Evolutionary conservation across 2,888 invertebrate genomes (phyloP).

Genomic region (Clistopyga incitator): DNA sequence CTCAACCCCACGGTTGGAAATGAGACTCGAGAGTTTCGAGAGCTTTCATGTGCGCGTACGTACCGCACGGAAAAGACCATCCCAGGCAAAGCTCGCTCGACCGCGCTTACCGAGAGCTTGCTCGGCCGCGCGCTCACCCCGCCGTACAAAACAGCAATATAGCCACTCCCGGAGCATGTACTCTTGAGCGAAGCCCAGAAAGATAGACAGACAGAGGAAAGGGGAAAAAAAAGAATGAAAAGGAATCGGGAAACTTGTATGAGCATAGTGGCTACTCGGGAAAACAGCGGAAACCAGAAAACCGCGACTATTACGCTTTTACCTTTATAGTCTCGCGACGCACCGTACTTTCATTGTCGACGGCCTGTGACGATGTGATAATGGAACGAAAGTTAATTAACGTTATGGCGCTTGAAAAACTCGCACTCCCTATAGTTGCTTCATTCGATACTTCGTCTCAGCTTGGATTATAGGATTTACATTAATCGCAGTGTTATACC

Average conservation of each 20-base stretch:
- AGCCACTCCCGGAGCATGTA: background rate
- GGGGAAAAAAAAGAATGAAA: background rate
- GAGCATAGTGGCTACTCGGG: background rate
- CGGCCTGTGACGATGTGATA: background rate
- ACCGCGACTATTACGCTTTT: background rate
- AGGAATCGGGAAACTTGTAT: slow-evolving; percentile 9
- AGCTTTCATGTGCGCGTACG: slow-evolving; percentile 43
- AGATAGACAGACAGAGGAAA: background rate
- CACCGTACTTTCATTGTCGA: slow-evolving; percentile 14
- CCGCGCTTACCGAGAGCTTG: slow-evolving; percentile 17
- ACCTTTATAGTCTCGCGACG: slow-evolving; percentile 3
- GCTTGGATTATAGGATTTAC: background rate
- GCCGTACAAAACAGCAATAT: slow-evolving; percentile 9
- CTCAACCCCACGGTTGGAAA: slow-evolving; percentile 28
- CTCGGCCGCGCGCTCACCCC: slow-evolving; percentile 26
- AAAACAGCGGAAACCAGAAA: slow-evolving; percentile 38
- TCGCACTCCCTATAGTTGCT: background rate
- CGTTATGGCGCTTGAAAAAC: background rate
- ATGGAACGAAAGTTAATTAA: slow-evolving; percentile 15
- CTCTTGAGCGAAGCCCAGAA: background rate
- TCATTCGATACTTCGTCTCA: background rate
- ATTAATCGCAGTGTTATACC: background rate
- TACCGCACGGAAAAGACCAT: slow-evolving; percentile 50
- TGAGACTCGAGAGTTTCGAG: slow-evolving; percentile 63
- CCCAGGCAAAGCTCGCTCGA: slow-evolving; percentile 36